phyloP scores from a whole-genome alignment of 2,113 vertebrate species.

The Rhineura floridana region DNA sequence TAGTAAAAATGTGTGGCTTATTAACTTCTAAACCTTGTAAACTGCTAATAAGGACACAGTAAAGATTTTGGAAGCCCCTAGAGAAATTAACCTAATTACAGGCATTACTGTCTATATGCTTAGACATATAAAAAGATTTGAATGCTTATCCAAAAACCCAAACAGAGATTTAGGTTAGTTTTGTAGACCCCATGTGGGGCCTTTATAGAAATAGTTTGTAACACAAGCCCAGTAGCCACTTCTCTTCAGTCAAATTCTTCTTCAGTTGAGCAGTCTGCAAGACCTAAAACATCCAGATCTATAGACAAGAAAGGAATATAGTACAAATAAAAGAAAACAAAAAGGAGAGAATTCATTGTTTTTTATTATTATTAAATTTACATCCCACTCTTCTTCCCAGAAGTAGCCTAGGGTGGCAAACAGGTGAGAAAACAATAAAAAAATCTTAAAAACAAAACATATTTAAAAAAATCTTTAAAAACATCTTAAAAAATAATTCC shows the following conservation, averaged over 20 bases:
- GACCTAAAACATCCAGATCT: not conserved
- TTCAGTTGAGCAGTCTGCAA: not conserved
- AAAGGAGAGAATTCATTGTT: not conserved
- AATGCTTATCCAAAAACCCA: not conserved
- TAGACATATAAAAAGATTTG: not conserved
- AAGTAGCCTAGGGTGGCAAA: no score
- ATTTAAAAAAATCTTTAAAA: no score
- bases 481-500: no score
- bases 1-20: not conserved
- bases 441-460: no score
- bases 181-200: no score
- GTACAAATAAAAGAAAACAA: not conserved
- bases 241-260: not conserved
- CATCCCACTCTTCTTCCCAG: no score
- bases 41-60: not conserved
- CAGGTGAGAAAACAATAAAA: no score
- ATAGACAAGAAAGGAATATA: not conserved
- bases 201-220: not conserved
- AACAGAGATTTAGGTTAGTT: not conserved
- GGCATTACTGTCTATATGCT: not conserved
- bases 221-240: not conserved
- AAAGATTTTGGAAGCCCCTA: not conserved
- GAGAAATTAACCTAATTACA: not conserved
- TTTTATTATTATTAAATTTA: no score
- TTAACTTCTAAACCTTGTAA: not conserved